Base-by-base conservation (phyloP, 2,888 invertebrate species). In the Lithosia quadra region DNA sequence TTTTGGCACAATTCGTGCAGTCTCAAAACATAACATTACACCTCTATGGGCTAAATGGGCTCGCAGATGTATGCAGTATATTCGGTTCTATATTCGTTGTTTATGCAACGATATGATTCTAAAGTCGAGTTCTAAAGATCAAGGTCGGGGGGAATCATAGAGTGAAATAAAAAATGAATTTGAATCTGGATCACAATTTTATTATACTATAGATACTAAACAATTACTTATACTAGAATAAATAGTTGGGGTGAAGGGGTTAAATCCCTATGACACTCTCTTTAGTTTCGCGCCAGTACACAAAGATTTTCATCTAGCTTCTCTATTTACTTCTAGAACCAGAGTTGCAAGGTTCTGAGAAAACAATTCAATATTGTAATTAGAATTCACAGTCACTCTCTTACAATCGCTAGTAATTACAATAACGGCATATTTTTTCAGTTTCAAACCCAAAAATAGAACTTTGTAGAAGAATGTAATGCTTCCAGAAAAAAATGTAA, bases 381-480 rank as follows among this genome's bases (percentile, higher is more conserved):
- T 5, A 49, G n/a, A n/a, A 49, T 9, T n/a, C 49, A 49, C 49
- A 13, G 18, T 43, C 43, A 43, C 18, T 39, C 39, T 39, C 18
- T 43, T 49, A n/a, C 18, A n/a, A n/a, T 49, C 49, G 1, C 49
- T 49, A 9, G 7, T 49, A 49, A n/a, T 49, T 49, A 49, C 49
- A 49, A 49, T n/a, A n/a, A n/a, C 9, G n/a, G n/a, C n/a, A 0
- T 2, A 3, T 13, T 36, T 49, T 49, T 49, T 28, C 28, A 28
- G 2, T 28, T 39, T 39, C n/a, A 7, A n/a, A 9, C 9, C 3
- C 18, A 1, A 49, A 49, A 49, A 49, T 9, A n/a, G 1, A n/a
- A 49, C n/a, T 49, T 49, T 49, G 49, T 49, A n/a, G 49, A 49
- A 49, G 18, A n/a, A 49, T n/a, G 49, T n/a, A 49, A 49, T n/a